Base-by-base conservation (phyloP, 35 echinoderm and acorn worm genomes). In the Ptychodera flava region DNA sequence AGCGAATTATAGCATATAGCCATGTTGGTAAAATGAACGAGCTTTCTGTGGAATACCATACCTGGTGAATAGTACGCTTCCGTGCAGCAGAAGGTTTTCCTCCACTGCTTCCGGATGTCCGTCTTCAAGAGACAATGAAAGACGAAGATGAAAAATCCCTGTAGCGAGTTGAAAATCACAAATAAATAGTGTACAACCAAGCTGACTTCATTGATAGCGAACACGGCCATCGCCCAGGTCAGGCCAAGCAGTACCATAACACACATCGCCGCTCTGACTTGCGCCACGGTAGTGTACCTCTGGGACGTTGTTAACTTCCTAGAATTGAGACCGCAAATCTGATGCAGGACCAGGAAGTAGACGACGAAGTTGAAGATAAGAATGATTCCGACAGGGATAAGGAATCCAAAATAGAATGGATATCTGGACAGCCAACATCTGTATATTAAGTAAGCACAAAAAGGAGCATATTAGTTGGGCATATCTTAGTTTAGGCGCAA, bases 91-190 rank as follows among this genome's bases (percentile, higher is more conserved):
- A 37, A 86, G 1, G 33, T 88, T 1, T 78, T 45, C 75, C 38
- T 89, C 95, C 92, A 92, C 22, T 77, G 30, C 6, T 89, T 36
- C 45, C 95, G 85, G 0, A 92, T 80, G 28, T 90, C 85, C 31
- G 79, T 79, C 34, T 94, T 94, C 27, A 90, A 77, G 29, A 94
- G 38, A 76, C 92, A 94, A 29, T 94, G 92, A 29, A 94, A 94
- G 14, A 94, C 37, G 31, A 94, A 94, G 30, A 94, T 90, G 77
- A 79, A 81, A 27, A 94, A 85, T 35, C 92, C 92, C 37, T 94
- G 92, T 16, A 87, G 77, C 29, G 88, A 88, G 77, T 94, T 94
- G 35, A 94, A 87, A 22, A 94, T 94, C 64, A 85, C 92, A 36
- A 94, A 94, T 15, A 94, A 35, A 82, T 94, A 94, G 32, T 88